A percentile compares a stretch with the other conserved stretches of the same genome.
Conservation (phyloP, 2,113 vertebrate species). For the Embiotoca jacksoni region DNA sequence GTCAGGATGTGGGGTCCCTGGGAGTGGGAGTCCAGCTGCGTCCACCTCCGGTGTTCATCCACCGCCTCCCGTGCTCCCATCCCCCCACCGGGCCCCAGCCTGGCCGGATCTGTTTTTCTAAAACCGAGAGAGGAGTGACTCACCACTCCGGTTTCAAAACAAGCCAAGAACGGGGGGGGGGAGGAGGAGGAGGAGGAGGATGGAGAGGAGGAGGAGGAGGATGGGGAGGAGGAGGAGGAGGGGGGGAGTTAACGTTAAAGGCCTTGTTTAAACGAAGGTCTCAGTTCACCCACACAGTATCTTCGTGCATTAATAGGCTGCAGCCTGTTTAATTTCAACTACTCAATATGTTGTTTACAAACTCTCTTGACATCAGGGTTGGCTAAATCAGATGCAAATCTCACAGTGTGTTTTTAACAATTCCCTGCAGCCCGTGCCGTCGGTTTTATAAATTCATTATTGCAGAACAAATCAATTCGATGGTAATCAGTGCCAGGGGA, state of each 20-base stretch:
- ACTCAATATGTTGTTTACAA: constrained; percentile 1
- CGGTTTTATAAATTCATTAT: constrained; percentile 41
- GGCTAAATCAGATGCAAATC: not conserved
- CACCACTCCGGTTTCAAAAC: constrained; percentile 82
- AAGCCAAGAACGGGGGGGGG: constrained; percentile 57
- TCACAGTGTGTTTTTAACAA: constrained; percentile 1
- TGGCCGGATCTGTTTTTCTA: constrained; percentile 78
- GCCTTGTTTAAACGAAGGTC: constrained; percentile 77
- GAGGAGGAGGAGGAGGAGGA: constrained; percentile 22
- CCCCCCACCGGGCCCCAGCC: constrained; percentile 70
- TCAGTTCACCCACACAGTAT: constrained; percentile 36
- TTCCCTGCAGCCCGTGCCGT: constrained; percentile 10
- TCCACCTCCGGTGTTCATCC: constrained; percentile 83
- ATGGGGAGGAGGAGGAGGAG: constrained; percentile 37
- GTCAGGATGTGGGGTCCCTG: constrained; percentile 80
- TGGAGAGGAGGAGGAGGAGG: not conserved
- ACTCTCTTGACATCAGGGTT: not conserved
- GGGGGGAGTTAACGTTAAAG: constrained; percentile 65
- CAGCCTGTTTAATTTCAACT: not conserved
- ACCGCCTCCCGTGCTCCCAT: constrained; percentile 64
- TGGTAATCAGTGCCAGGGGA: constrained; percentile 23
- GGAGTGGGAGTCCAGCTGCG: constrained; percentile 80
- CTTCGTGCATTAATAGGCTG: constrained; percentile 13
- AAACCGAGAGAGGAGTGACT: constrained; percentile 77
- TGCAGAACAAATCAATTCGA: constrained; percentile 51